A percentile compares a stretch with the other conserved stretches of the same genome.
phyloP scores from a whole-genome alignment of 2,888 invertebrate genomes.

The Gortyna flavago region DNA sequence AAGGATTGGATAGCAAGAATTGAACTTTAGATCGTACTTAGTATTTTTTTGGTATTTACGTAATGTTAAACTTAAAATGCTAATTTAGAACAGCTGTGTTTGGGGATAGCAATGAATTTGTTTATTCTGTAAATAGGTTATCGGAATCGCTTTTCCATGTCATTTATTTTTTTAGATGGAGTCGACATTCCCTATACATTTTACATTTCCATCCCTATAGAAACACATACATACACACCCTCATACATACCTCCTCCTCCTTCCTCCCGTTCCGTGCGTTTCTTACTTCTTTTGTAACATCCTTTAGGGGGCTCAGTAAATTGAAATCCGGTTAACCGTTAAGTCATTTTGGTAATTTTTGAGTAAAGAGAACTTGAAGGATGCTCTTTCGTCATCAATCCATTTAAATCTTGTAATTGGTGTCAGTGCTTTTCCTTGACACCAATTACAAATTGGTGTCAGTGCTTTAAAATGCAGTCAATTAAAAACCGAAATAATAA shows the following conservation, averaged over 20 bases:
- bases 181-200: background rate
- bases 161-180: background rate
- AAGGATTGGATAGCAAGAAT: conserved; percentile 54
- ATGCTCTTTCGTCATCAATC: background rate
- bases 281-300: too few relatives aligned
- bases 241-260: too few relatives aligned
- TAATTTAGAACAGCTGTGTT: background rate
- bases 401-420: background rate
- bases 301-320: background rate
- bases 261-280: too few relatives aligned
- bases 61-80: conserved; percentile 2
- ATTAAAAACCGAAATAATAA: too few relatives aligned
- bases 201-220: background rate
- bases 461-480: too few relatives aligned
- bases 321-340: background rate
- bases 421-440: too few relatives aligned
- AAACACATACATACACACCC: too few relatives aligned
- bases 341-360: background rate
- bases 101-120: background rate
- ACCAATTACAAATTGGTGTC: too few relatives aligned
- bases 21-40: conserved; percentile 29
- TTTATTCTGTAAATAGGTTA: background rate
- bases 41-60: background rate
- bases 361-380: background rate
- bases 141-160: background rate